Evolutionary conservation across 2,888 invertebrate species (phyloP).

Genomic region (Lasioglossum pauxillum): DNA sequence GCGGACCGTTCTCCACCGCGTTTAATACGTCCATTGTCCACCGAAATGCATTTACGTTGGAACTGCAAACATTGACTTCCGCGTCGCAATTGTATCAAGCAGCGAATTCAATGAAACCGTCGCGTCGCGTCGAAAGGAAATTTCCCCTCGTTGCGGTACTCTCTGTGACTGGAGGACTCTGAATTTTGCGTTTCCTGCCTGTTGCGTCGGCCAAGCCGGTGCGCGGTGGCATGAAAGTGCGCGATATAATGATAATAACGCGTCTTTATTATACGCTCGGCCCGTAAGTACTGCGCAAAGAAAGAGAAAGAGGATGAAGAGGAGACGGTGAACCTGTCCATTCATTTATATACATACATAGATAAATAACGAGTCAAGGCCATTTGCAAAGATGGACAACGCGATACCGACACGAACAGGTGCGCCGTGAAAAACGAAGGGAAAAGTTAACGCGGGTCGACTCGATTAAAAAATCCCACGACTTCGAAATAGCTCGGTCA

Average conservation of each 20-base stretch:
- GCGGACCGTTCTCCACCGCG: background rate
- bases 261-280: background rate
- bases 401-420: background rate
- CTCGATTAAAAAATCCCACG: background rate
- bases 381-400: background rate
- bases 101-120: conserved; percentile 18
- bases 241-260: background rate
- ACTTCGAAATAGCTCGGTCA: background rate
- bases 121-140: background rate
- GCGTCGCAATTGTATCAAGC: conserved; percentile 21
- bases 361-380: background rate
- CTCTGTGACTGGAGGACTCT: background rate
- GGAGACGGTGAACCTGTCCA: background rate
- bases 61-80: conserved; percentile 9
- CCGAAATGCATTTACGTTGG: background rate
- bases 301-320: background rate
- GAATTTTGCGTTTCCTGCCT: conserved; percentile 8
- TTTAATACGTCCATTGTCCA: background rate
- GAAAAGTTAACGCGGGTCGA: background rate
- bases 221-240: background rate
- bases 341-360: background rate
- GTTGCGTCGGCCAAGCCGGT: background rate
- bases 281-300: background rate
- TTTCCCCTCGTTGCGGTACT: conserved; percentile 7
- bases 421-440: conserved; percentile 26